Conservation (phyloP, 2,113 vertebrate species). For the Ursus arctos region DNA sequence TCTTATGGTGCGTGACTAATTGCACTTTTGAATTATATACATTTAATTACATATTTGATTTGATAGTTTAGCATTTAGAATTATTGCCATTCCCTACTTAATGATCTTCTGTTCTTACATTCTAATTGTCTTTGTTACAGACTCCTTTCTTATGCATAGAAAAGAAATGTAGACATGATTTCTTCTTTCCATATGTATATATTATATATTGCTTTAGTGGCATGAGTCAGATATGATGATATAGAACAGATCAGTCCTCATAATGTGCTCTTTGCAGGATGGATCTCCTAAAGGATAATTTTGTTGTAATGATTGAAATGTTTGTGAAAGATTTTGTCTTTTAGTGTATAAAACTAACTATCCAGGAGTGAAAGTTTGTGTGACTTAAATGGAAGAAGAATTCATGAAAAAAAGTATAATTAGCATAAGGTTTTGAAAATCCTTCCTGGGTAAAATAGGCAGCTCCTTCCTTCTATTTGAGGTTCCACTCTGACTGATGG, state of each 20-base stretch:
- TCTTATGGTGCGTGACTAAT: slow-evolving; percentile 72
- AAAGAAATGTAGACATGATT: not conserved
- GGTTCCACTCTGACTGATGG: not conserved
- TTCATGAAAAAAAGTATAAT: not conserved
- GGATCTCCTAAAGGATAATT: not conserved
- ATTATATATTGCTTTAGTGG: not conserved
- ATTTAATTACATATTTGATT: slow-evolving; percentile 78
- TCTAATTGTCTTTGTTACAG: slow-evolving; percentile 56
- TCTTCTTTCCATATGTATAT: not conserved
- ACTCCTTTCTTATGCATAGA: not conserved
- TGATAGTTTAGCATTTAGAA: slow-evolving; percentile 67
- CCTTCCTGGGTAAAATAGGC: not conserved
- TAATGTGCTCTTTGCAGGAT: not conserved
- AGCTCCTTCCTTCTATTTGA: not conserved
- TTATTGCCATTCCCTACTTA: slow-evolving; percentile 60
- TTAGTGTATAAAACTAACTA: slow-evolving; percentile 33
- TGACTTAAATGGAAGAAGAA: not conserved
- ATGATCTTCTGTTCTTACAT: not conserved
- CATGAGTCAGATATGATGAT: not conserved
- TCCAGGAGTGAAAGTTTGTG: not conserved
- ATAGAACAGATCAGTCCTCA: not conserved
- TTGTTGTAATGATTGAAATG: slow-evolving; percentile 41
- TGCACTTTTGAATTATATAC: slow-evolving; percentile 77
- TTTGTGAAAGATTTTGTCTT: slow-evolving; percentile 40
- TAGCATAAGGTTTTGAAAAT: not conserved